A percentile compares a stretch with the other conserved stretches of the same genome.
Evolutionary conservation across 1,140 invertebrate species (phyloP).

Genomic region (Adoxophyes honmai): DNA sequence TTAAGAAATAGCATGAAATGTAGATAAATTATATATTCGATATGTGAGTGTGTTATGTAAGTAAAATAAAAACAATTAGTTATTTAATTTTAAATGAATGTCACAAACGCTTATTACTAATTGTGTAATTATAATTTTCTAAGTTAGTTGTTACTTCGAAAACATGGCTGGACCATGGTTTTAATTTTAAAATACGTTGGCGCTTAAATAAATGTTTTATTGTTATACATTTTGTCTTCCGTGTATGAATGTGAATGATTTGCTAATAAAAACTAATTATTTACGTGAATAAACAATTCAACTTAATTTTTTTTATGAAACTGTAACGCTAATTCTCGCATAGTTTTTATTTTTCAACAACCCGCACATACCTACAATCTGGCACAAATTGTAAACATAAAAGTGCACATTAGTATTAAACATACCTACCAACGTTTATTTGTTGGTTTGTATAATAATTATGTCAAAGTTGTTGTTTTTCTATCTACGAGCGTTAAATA

Average conservation of each 20-base stretch:
- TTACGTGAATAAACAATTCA: neutral
- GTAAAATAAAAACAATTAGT: neutral
- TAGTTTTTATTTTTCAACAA: neutral
- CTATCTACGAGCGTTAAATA: neutral
- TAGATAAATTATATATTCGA: conserved; percentile 6
- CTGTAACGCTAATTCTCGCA: neutral
- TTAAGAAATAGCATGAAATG: conserved; percentile 12
- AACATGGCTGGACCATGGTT: conserved; percentile 20
- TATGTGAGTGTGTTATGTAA: conserved; percentile 8
- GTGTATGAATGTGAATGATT: conserved; percentile 16
- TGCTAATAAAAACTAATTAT: conserved; percentile 6
- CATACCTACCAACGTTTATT: neutral
- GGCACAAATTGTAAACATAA: neutral
- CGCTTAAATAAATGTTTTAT: conserved; percentile 16
- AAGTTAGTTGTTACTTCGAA: neutral
- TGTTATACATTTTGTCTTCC: conserved; percentile 36
- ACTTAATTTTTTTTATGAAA: neutral
- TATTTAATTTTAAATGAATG: conserved; percentile 7
- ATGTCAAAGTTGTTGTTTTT: neutral
- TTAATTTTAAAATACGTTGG: conserved; percentile 1
- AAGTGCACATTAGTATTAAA: conserved; percentile 5
- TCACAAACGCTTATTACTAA: conserved; percentile 8
- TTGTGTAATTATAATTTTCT: neutral
- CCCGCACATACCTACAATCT: conserved; percentile 2
- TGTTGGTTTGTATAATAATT: neutral